Conservation (phyloP, 2,888 invertebrate species). For the Bimastos eiseni region DNA sequence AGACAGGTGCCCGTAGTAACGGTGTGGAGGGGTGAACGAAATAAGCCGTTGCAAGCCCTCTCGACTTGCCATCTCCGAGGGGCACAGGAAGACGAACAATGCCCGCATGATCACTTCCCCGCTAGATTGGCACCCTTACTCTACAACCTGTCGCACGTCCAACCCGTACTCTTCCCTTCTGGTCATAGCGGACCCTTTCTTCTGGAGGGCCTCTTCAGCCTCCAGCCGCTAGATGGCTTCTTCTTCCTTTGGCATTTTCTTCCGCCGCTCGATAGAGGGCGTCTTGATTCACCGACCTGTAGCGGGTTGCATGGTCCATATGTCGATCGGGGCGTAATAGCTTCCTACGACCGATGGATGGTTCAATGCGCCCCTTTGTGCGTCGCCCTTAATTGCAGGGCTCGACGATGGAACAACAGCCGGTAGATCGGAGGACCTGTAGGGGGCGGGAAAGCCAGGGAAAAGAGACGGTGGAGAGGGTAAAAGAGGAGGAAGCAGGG, state of each 20-base stretch:
- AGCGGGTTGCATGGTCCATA: neutral
- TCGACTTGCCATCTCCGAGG: neutral
- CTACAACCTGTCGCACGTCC: neutral
- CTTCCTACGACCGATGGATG: neutral
- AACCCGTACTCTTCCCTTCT: neutral
- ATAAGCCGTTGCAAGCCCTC: slow-evolving; percentile 6
- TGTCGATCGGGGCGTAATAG: neutral
- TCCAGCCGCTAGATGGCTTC: neutral
- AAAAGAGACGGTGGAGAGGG: neutral
- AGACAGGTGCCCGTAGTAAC: slow-evolving; percentile 13
- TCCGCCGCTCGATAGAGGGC: neutral
- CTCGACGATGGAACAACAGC: neutral
- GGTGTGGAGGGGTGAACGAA: neutral
- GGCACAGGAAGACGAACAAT: slow-evolving; percentile 9
- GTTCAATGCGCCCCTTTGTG: neutral
- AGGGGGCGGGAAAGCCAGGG: neutral
- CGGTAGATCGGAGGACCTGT: neutral
- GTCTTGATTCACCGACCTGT: neutral
- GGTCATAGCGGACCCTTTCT: neutral
- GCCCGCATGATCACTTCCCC: slow-evolving; percentile 23
- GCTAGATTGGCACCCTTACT: slow-evolving; percentile 22
- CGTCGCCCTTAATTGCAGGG: neutral
- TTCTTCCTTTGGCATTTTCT: neutral
- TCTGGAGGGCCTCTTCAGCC: neutral
- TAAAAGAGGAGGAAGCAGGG: neutral